A percentile compares a stretch with the other conserved stretches of the same genome.
Conservation (phyloP, 1,140 invertebrate genomes). For the Diorhabda sublineata region DNA sequence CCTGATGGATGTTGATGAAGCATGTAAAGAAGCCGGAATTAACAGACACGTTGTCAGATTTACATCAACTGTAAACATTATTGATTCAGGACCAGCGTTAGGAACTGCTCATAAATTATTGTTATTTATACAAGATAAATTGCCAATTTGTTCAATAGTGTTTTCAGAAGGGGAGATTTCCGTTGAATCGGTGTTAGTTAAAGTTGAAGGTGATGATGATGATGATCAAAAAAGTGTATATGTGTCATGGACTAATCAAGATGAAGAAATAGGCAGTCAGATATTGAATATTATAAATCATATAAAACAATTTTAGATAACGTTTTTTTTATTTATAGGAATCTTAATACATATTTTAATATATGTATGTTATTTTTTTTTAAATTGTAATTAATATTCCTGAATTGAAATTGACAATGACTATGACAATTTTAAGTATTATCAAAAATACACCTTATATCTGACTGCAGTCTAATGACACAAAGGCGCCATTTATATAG, state of each 20-base stretch:
- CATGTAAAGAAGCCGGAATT: conserved; percentile 84
- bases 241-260: conserved; percentile 95
- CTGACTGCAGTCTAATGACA: too few relatives aligned
- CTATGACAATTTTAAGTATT: too few relatives aligned
- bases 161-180: conserved; percentile 79
- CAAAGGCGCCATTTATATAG: too few relatives aligned
- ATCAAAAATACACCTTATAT: too few relatives aligned
- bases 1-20: conserved; percentile 84
- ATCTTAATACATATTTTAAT: too few relatives aligned
- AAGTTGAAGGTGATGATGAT: conserved; percentile 75
- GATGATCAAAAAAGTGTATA: conserved; percentile 81
- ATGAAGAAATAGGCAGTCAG: conserved; percentile 89
- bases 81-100: conserved; percentile 71
- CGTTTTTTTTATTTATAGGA: too few relatives aligned
- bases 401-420: too few relatives aligned
- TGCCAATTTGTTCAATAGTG: conserved; percentile 72
- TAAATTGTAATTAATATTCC: too few relatives aligned
- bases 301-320: conserved; percentile 10
- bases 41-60: conserved; percentile 77
- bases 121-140: conserved; percentile 66
- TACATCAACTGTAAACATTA: conserved; percentile 81
- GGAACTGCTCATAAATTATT: conserved; percentile 78
- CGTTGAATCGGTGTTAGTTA: conserved; percentile 83
- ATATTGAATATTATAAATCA: conserved; percentile 57
- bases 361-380: too few relatives aligned